These are phyloP conservation scores for Peromyscus maniculatus DNA, from an alignment of 2,113 vertebrate genomes.

Conservation along the genomic window DNA sequence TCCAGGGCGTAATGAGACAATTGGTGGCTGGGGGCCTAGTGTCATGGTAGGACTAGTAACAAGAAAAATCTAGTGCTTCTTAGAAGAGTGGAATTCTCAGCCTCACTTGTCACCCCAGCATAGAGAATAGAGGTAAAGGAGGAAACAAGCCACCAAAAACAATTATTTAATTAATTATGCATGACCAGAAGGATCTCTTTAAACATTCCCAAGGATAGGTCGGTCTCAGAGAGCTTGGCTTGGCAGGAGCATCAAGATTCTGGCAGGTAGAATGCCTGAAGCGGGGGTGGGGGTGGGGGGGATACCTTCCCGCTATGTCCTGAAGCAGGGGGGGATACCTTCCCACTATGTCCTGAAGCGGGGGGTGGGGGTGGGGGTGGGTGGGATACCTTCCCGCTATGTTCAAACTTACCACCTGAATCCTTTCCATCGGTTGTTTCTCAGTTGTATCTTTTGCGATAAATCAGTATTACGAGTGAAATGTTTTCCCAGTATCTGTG, in stretches of 20 bases:
- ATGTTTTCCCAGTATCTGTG: neutral
- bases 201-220: neutral
- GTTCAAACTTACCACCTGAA: rapidly evolving
- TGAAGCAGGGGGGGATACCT: neutral
- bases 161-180: neutral
- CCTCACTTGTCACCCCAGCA: neutral
- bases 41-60: neutral
- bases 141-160: neutral
- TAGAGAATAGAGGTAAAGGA: neutral
- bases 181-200: no score
- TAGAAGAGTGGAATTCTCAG: neutral
- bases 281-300: rapidly evolving
- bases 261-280: neutral
- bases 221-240: neutral
- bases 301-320: neutral
- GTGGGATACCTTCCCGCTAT: neutral
- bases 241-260: neutral
- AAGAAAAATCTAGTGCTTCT: neutral
- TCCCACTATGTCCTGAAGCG: no score
- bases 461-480: neutral
- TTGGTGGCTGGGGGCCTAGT: no score
- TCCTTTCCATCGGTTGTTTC: neutral
- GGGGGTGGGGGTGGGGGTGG: no score
- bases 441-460: neutral
- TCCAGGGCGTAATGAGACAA: neutral